Conservation (phyloP, 2,113 vertebrate species). For the Uria aalge region DNA sequence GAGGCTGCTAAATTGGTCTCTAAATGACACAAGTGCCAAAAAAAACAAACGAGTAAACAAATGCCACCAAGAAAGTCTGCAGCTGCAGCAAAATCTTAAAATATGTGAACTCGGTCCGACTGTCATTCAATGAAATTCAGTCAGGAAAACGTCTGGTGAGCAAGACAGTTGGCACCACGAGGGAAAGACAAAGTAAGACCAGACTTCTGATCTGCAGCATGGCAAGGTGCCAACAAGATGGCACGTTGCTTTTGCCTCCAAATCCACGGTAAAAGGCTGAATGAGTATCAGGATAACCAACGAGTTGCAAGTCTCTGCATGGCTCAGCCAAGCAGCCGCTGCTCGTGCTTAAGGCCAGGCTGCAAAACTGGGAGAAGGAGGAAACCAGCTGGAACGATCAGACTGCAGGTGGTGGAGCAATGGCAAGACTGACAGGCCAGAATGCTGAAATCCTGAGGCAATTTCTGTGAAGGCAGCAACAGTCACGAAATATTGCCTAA, state of each 20-base stretch:
- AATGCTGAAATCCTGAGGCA: conserved; percentile 30
- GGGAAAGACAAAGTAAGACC: background rate
- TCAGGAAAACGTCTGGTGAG: background rate
- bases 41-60: background rate
- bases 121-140: background rate
- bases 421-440: conserved; percentile 5
- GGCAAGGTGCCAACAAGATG: background rate
- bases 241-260: background rate
- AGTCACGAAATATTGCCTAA: background rate
- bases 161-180: background rate
- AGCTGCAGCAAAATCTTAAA: conserved; percentile 2
- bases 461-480: background rate
- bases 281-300: background rate
- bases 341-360: background rate
- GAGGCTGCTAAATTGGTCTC: background rate
- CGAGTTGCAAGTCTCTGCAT: background rate
- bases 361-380: background rate
- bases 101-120: background rate
- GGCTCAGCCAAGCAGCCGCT: background rate
- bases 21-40: background rate
- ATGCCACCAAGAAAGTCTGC: background rate
- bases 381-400: background rate
- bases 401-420: background rate
- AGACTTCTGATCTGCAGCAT: background rate
- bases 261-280: background rate